Evolutionary conservation across 2,113 vertebrate genomes (phyloP).

Genomic region (Cephalopholis sonnerati): DNA sequence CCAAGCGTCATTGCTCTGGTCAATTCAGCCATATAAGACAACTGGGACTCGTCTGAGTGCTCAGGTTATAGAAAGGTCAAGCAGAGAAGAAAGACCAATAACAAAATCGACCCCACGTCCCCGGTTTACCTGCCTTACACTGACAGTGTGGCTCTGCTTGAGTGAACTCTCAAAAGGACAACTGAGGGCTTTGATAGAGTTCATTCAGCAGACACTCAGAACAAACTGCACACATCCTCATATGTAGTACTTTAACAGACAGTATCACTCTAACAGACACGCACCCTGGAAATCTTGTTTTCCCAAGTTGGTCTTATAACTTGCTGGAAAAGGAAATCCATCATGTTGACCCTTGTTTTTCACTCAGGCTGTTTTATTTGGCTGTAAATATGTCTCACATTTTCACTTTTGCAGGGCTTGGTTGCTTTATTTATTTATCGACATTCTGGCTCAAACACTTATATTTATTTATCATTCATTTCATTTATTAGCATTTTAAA

Average conservation of each 20-base stretch:
- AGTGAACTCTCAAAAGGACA: slow-evolving; percentile 57
- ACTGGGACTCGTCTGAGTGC: slow-evolving; percentile 60
- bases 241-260: slow-evolving; percentile 57
- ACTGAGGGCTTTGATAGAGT: slow-evolving; percentile 60
- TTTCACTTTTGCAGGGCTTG: slow-evolving; percentile 25
- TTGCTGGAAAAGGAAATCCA: slow-evolving; percentile 60
- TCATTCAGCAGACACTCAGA: slow-evolving; percentile 45
- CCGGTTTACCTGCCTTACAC: slow-evolving; percentile 45
- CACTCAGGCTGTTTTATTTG: slow-evolving; percentile 53
- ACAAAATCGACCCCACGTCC: slow-evolving; percentile 44
- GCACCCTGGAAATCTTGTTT: slow-evolving; percentile 40
- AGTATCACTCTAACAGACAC: slow-evolving; percentile 67
- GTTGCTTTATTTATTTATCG: slow-evolving; percentile 13
- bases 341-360: slow-evolving; percentile 56
- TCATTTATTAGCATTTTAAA: background rate
- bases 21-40: slow-evolving; percentile 62
- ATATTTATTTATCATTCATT: background rate
- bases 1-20: slow-evolving; percentile 52
- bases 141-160: slow-evolving; percentile 53
- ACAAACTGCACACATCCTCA: slow-evolving; percentile 48
- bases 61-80: slow-evolving; percentile 67
- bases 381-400: slow-evolving; percentile 49
- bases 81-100: slow-evolving; percentile 63
- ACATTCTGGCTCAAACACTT: background rate
- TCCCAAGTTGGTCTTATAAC: slow-evolving; percentile 66